Conservation (phyloP, 2,888 invertebrate genomes). For the Euphydryas editha region DNA sequence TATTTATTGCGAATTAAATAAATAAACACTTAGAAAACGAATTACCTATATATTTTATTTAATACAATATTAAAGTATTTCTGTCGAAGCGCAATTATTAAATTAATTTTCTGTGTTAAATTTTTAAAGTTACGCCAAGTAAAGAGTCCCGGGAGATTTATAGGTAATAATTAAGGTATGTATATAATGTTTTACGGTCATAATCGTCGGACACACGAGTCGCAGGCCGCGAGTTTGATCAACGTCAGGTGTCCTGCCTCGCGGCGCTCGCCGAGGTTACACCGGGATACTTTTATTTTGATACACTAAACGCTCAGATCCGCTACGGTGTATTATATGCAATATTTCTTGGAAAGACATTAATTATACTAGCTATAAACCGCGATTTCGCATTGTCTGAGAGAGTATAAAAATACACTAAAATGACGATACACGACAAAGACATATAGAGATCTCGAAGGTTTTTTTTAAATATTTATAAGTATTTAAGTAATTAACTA, state of each 20-base stretch:
- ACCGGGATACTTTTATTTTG: conserved; percentile 23
- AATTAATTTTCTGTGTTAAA: not conserved
- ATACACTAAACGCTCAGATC: conserved; percentile 26
- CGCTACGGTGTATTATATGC: conserved; percentile 34
- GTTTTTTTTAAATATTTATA: too few species aligned
- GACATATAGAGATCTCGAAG: too few species aligned
- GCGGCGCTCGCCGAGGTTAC: conserved; percentile 26
- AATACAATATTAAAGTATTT: too few species aligned
- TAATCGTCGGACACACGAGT: not conserved
- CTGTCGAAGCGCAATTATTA: too few species aligned
- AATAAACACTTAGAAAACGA: too few species aligned
- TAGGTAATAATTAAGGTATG: not conserved
- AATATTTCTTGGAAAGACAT: conserved; percentile 25
- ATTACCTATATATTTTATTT: too few species aligned
- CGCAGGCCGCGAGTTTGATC: not conserved
- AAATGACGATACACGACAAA: too few species aligned
- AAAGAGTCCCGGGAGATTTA: not conserved
- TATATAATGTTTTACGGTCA: conserved; percentile 5
- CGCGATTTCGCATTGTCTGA: not conserved
- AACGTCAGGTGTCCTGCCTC: conserved; percentile 32
- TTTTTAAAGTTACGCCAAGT: not conserved
- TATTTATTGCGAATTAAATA: too few species aligned
- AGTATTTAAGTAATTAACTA: too few species aligned
- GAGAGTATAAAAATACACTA: too few species aligned
- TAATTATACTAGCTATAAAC: conserved; percentile 14